phyloP scores from a whole-genome alignment of 2,888 invertebrate genomes.

The Lymantria monacha region DNA sequence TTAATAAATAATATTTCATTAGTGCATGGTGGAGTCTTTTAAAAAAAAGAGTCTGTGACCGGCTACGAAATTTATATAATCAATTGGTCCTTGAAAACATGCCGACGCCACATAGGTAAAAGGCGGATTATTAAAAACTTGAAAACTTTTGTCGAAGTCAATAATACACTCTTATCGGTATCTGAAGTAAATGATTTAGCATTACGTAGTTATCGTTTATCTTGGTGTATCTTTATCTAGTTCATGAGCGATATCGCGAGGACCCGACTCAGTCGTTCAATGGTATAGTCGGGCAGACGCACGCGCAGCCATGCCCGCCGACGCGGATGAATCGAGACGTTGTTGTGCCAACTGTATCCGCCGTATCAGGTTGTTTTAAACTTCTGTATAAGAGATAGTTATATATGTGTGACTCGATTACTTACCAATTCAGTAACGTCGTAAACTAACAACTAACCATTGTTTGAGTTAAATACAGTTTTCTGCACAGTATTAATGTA shows the following conservation, averaged over 20 bases:
- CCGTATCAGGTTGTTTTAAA: conserved; percentile 38
- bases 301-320: conserved; percentile 38
- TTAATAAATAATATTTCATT: no score
- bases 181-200: conserved; percentile 30
- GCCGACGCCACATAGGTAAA: no score
- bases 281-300: conserved; percentile 31
- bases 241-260: conserved; percentile 43
- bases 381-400: conserved; percentile 8
- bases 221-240: conserved; percentile 51
- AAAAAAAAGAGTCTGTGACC: no score
- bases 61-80: no score
- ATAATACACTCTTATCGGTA: conserved; percentile 31
- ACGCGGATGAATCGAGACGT: conserved; percentile 30
- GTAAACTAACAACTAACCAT: no score
- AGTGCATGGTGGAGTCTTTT: no score
- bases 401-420: conserved; percentile 5
- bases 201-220: conserved; percentile 61
- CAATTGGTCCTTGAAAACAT: no score
- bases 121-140: no score
- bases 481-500: no score
- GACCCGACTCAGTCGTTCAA: conserved; percentile 32
- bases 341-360: conserved; percentile 40
- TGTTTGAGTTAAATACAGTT: no score
- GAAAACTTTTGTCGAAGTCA: conserved; percentile 5
- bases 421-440: neutral